phyloP scores from a whole-genome alignment of 2,888 invertebrate genomes.

The Diabrotica balteata region DNA sequence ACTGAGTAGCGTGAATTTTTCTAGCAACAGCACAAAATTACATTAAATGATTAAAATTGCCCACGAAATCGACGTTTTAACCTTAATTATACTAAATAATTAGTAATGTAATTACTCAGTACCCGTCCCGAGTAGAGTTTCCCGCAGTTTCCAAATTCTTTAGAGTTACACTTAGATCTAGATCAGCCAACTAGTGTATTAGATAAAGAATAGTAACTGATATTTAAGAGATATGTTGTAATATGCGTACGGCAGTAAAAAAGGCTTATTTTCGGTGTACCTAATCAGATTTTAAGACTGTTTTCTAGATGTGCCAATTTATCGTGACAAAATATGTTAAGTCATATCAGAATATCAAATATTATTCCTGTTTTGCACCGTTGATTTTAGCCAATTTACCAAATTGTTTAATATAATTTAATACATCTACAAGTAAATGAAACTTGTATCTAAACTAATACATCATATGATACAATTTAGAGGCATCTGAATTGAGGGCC shows the following conservation, averaged over 20 bases:
- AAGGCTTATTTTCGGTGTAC: constrained; percentile 7
- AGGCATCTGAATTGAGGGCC: no score
- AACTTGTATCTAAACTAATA: no score
- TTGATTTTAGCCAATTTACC: background rate
- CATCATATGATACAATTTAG: no score
- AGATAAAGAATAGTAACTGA: background rate
- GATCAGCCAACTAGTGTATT: background rate
- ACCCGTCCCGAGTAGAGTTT: no score
- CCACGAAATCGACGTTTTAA: no score
- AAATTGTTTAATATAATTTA: no score
- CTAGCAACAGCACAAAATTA: no score
- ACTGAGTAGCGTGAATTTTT: no score
- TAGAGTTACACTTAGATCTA: background rate
- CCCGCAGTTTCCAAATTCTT: background rate
- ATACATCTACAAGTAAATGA: no score
- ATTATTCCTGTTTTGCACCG: background rate
- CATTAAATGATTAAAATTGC: no score
- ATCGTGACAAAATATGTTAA: background rate
- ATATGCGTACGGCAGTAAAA: constrained; percentile 3
- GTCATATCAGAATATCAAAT: background rate
- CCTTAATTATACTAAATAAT: no score
- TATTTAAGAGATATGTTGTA: background rate
- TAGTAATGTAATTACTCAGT: no score
- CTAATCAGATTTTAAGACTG: constrained; percentile 17
- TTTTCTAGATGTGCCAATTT: constrained; percentile 23